Evolutionary conservation across 2,797 vertebrate genomes (phyloP), one percentile per base, ranked within the genome.

Genomic region (Triplophysa bombifrons): DNA sequence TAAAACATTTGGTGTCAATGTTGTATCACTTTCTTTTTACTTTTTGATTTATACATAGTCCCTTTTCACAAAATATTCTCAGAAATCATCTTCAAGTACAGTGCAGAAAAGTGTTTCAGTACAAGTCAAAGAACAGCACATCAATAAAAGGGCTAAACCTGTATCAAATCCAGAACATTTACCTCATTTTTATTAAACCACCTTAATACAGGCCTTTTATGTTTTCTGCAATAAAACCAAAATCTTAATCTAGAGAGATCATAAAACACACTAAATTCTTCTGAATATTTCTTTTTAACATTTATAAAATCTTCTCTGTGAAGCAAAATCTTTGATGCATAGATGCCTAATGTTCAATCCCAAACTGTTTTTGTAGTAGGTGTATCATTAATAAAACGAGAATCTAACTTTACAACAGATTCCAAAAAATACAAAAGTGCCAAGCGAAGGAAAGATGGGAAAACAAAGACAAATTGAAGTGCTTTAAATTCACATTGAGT

Each of bases 291-390:
- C 11, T 25, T 58, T 74, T 79, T 74, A 83, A 88, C 89, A 89
- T 83, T 83, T 77, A 73, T 81, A 86, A 78, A 88, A 72, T 72
- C 73, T 48, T 80, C 74, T 46, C 74, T 85, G 83, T 87, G 76
- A 69, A 78, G 76, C 89, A 92, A 78, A 93, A 92, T 87, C 87
- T 30, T 66, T 89, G 89, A 90, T 93, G 92, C 92, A 93, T 89
- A 89, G 88, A 50, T 84, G 76, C 41, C 9, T 22, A 61, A 76
- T 56, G 19, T 71, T 74, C 72, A 72, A 64, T 86, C 85, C 73
- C 89, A 86, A 22, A 19, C 58, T 46, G 50, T 72, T 76, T 64
- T 67, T 64, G 19, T 30, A 60, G 58, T 53, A 48, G 27, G 17
- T 46, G 58, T 68, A 55, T 58, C 6, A 13, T 61, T 70, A 80